These are phyloP conservation scores for Sebastes hubbsi DNA, from an alignment of 2,797 vertebrate species.

Conservation along the genomic window DNA sequence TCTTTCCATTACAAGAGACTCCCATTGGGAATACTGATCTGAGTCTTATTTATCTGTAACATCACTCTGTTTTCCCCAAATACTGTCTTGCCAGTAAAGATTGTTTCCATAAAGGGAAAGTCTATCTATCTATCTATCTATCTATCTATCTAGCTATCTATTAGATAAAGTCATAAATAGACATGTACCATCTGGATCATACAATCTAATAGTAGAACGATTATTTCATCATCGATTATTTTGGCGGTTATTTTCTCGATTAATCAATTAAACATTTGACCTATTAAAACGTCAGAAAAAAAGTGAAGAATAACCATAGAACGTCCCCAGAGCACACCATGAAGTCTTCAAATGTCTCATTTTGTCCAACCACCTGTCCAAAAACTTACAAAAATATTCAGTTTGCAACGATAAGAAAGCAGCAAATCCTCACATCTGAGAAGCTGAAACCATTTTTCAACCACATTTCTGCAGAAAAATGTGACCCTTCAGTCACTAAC, in stretches of 20 bases:
- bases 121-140: neutral
- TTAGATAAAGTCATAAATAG: neutral
- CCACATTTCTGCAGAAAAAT: neutral
- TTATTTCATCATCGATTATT: neutral
- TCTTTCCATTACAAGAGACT: neutral
- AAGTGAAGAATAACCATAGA: neutral
- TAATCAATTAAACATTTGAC: neutral
- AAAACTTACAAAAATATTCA: neutral
- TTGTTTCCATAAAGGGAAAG: no score
- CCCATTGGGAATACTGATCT: neutral
- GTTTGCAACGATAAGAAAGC: neutral
- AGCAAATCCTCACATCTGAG: neutral
- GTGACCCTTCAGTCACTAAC: neutral
- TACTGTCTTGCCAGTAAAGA: neutral
- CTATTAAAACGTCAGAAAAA: neutral
- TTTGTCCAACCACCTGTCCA: neutral
- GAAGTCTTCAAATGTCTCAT: neutral
- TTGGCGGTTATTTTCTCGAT: neutral
- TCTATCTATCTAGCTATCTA: neutral
- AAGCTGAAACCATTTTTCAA: neutral
- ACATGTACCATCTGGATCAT: neutral
- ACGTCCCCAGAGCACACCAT: neutral
- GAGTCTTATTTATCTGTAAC: no score
- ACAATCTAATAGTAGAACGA: neutral
- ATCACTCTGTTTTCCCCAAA: neutral